A percentile compares a stretch with the other conserved stretches of the same genome.
These are phyloP conservation scores for Bombylius discolor DNA, from an alignment of 2,888 invertebrate genomes.

Conservation along the genomic window DNA sequence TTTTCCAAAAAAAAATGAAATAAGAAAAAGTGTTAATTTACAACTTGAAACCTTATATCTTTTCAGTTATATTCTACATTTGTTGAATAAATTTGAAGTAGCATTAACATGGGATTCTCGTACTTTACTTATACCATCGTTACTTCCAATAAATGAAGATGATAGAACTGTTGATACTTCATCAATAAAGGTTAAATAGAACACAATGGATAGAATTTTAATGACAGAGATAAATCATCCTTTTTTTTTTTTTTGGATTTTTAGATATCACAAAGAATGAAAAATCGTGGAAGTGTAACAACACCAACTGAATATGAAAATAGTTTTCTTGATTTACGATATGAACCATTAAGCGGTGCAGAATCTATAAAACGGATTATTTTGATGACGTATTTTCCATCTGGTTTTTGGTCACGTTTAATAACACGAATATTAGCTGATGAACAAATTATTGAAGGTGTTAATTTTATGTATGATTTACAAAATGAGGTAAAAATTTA, in stretches of 20 bases:
- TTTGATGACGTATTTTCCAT: conserved; percentile 93
- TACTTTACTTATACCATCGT: conserved; percentile 79
- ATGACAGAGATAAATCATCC: background rate
- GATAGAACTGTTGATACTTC: conserved; percentile 25
- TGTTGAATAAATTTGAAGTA: conserved; percentile 94
- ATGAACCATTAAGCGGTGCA: background rate
- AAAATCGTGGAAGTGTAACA: background rate
- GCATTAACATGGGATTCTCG: conserved; percentile 92
- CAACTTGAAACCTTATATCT: background rate
- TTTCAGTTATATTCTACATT: conserved; percentile 70
- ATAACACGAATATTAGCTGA: conserved; percentile 87
- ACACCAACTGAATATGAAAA: background rate
- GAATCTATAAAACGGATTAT: conserved; percentile 39
- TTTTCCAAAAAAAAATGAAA: too few species aligned
- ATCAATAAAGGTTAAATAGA: conserved; percentile 24
- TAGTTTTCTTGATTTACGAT: background rate
- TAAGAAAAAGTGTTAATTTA: background rate
- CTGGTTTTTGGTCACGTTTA: conserved; percentile 94
- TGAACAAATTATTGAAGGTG: conserved; percentile 65
- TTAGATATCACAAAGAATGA: conserved; percentile 27
- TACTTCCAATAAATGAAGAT: conserved; percentile 71
- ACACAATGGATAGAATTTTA: background rate
- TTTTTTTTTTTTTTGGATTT: background rate
- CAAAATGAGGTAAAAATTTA: conserved; percentile 47
- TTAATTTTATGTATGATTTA: conserved; percentile 56